These are phyloP conservation scores for Glandiceps talaboti DNA, from an alignment of 53 echinoderm and acorn worm genomes.

Conservation along the genomic window DNA sequence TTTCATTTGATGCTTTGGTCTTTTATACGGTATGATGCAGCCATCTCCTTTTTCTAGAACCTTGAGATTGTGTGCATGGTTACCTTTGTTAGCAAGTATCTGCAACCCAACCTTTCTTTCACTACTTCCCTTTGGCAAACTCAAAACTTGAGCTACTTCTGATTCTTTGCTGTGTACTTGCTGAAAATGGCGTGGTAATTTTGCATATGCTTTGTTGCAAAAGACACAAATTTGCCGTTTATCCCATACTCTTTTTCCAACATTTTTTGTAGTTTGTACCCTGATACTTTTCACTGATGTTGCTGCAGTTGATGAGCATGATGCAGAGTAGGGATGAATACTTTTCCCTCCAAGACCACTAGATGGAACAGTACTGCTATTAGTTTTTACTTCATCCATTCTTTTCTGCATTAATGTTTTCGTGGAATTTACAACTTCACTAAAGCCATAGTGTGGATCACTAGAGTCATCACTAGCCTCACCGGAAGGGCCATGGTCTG, in stretches of 20 bases:
- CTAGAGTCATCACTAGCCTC: no score
- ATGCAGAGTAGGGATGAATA: no score
- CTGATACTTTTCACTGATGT: not conserved
- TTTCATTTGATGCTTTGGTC: conserved; percentile 20
- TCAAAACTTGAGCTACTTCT: conserved; percentile 5
- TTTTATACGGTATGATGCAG: conserved; percentile 24
- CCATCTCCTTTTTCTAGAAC: conserved; percentile 35
- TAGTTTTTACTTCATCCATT: no score
- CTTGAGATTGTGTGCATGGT: conserved; percentile 43
- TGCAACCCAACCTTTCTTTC: not conserved
- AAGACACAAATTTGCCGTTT: conserved; percentile 57
- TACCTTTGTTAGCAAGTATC: conserved; percentile 33
- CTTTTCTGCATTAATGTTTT: no score
- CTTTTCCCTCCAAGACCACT: no score
- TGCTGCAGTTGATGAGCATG: not conserved
- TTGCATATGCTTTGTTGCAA: conserved; percentile 23
- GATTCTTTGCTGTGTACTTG: conserved; percentile 20
- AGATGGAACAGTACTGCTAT: no score
- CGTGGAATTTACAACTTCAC: no score
- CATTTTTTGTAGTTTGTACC: conserved; percentile 17
- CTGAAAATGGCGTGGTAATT: conserved; percentile 42
- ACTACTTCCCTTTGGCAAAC: not conserved
- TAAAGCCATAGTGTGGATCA: no score
- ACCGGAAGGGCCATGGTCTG: no score
- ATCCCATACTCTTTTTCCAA: conserved; percentile 35